Evolutionary conservation across 2,797 vertebrate genomes (phyloP), one percentile per base, ranked within the genome.

Genomic region (Carduelis carduelis): DNA sequence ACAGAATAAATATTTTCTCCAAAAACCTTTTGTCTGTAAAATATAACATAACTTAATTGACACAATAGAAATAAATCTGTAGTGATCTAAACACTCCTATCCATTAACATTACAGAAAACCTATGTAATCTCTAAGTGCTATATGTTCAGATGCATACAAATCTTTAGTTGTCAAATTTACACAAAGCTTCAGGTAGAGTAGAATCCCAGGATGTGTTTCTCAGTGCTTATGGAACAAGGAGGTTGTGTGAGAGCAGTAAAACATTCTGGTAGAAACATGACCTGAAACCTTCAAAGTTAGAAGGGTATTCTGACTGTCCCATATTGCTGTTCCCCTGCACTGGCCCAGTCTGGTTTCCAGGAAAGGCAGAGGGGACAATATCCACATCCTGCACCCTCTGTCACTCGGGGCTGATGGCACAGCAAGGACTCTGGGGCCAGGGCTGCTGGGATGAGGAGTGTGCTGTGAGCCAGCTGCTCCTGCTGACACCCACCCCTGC

Each of bases 1-100:
- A 85, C 50, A 57, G 81, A 97, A 97, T 96, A 97, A 97, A 97
- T 97, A 97, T 81, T 89, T 95, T 76, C 69, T 93, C 69, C 4
- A 83, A 94, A 95, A 95, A 65, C 77, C 44, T 81, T 50, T 23
- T 23, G 7, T 39, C n/a, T 69, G 4, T 64, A 44, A 89, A 87
- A 74, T 11, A 81, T 89, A 83, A 87, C 53, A 83, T 89, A 83
- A 91, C 46, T 91, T 95, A 94, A 49, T 7, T 37, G 43, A 24
- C 43, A 34, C 20, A 30, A 21, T 2, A 85, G 23, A 80, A 84
- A 61, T 61, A 86, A 43, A 34, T n/a, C 61, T 53, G 49, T 12
- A 20, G 8, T 8, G 6, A 23, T 75, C n/a, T 49, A 61, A 83
- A 49, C 14, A 13, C 3, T 60, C 22, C 19, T 46, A 6, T 30